phyloP scores from a whole-genome alignment of 2,888 invertebrate species.

The Eilema caniola region DNA sequence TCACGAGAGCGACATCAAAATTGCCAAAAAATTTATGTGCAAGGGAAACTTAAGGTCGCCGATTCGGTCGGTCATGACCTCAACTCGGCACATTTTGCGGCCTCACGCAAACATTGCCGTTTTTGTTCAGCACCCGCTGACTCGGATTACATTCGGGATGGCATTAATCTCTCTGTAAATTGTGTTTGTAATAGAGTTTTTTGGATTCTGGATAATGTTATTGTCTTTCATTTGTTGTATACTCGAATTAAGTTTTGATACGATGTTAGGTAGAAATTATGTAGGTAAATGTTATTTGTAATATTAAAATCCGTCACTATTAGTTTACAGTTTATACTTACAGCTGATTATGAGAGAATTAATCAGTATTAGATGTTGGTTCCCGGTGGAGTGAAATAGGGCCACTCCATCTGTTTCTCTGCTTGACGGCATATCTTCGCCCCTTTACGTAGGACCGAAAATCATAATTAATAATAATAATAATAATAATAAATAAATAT shows the following conservation, averaged over 20 bases:
- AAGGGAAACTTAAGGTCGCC: conserved; percentile 60
- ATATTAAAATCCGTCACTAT: not conserved
- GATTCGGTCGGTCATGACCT: conserved; percentile 58
- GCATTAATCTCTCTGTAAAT: conserved; percentile 55
- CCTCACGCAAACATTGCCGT: conserved; percentile 53
- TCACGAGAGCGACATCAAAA: conserved; percentile 55
- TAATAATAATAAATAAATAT: too few species aligned
- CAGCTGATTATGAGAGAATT: not conserved
- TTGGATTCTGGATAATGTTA: conserved; percentile 45
- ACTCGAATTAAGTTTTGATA: conserved; percentile 33
- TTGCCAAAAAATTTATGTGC: conserved; percentile 68
- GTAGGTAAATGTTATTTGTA: not conserved
- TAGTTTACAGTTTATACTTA: not conserved
- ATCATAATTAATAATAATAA: too few species aligned
- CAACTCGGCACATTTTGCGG: conserved; percentile 60
- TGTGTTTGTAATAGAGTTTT: conserved; percentile 55
- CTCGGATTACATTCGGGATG: conserved; percentile 54
- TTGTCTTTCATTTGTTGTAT: conserved; percentile 36
- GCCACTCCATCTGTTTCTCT: too few species aligned
- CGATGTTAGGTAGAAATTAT: not conserved
- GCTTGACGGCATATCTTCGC: too few species aligned
- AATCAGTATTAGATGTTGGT: too few species aligned
- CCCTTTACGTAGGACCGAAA: too few species aligned
- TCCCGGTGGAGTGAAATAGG: too few species aligned
- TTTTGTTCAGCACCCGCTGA: conserved; percentile 59